A percentile compares a stretch with the other conserved stretches of the same genome.
Conservation (phyloP, 2,888 invertebrate species). For the Hipparchia sbordonii region DNA sequence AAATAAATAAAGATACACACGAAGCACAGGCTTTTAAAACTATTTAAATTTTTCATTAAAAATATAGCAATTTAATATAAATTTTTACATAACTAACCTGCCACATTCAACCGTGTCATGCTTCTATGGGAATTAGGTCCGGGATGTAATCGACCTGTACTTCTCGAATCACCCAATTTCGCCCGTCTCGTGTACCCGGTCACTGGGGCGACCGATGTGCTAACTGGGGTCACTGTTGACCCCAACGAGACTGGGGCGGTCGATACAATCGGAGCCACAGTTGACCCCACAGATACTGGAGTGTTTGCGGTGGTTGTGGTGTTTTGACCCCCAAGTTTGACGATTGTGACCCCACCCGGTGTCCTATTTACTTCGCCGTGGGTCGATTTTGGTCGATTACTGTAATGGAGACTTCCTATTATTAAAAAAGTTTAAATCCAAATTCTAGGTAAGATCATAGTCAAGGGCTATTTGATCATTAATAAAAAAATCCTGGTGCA, state of each 20-base stretch:
- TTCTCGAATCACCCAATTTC: constrained; percentile 88
- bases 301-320: constrained; percentile 28
- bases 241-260: constrained; percentile 27
- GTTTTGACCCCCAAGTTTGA: constrained; percentile 84
- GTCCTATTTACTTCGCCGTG: constrained; percentile 86
- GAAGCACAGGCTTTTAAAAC: no score
- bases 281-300: constrained; percentile 40
- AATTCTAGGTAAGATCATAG: not conserved
- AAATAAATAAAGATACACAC: no score
- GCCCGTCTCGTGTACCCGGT: constrained; percentile 83
- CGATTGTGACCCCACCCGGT: constrained; percentile 90
- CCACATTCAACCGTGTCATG: constrained; percentile 90
- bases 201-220: constrained; percentile 59
- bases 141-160: constrained; percentile 88
- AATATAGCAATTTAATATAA: no score
- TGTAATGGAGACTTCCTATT: constrained; percentile 38
- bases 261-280: constrained; percentile 36
- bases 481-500: no score
- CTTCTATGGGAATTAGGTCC: constrained; percentile 89
- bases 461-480: no score
- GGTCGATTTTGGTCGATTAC: constrained; percentile 64
- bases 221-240: constrained; percentile 31
- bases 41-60: no score
- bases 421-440: not conserved
- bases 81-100: constrained; percentile 66